A percentile compares a stretch with the other conserved stretches of the same genome.
phyloP scores from a whole-genome alignment of 2,797 vertebrate species.

The Brotula barbata region DNA sequence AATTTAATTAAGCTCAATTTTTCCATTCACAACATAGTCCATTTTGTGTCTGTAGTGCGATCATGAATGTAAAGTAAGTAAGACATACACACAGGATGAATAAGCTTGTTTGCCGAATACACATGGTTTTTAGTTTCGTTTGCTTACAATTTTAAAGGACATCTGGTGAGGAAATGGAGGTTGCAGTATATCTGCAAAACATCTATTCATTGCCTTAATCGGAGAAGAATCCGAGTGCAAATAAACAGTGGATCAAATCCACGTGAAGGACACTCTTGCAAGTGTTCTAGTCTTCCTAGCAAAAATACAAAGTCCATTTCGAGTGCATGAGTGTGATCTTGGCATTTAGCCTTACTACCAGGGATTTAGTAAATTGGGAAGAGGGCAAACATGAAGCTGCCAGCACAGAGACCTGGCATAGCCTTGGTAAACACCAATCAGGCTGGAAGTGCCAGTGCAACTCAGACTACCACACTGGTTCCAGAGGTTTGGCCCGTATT shows the following conservation, averaged over 20 bases:
- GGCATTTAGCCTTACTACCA: slow-evolving; percentile 30
- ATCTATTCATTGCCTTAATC: too few relatives aligned
- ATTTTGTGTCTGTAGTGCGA: too few relatives aligned
- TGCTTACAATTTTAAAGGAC: too few relatives aligned
- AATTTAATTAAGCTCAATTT: too few relatives aligned
- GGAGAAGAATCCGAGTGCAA: too few relatives aligned
- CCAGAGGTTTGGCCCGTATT: slow-evolving; percentile 36
- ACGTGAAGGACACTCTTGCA: background rate
- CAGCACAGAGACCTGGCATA: slow-evolving; percentile 58
- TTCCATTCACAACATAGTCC: too few relatives aligned
- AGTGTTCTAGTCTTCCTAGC: slow-evolving; percentile 2
- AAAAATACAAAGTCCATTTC: slow-evolving; percentile 24
- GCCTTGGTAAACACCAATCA: slow-evolving; percentile 60
- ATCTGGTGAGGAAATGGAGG: too few relatives aligned
- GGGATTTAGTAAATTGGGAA: slow-evolving; percentile 37
- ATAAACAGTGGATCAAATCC: background rate
- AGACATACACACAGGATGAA: too few relatives aligned
- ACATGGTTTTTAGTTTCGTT: too few relatives aligned
- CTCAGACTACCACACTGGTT: slow-evolving; percentile 10
- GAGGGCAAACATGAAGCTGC: slow-evolving; percentile 51
- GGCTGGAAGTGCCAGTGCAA: slow-evolving; percentile 48
- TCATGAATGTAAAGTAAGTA: too few relatives aligned
- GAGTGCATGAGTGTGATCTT: slow-evolving; percentile 10
- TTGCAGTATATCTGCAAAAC: too few relatives aligned
- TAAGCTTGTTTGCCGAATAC: too few relatives aligned